These are phyloP conservation scores for Pan troglodytes DNA, from an alignment of 2,113 vertebrate species.

Conservation along the genomic window DNA sequence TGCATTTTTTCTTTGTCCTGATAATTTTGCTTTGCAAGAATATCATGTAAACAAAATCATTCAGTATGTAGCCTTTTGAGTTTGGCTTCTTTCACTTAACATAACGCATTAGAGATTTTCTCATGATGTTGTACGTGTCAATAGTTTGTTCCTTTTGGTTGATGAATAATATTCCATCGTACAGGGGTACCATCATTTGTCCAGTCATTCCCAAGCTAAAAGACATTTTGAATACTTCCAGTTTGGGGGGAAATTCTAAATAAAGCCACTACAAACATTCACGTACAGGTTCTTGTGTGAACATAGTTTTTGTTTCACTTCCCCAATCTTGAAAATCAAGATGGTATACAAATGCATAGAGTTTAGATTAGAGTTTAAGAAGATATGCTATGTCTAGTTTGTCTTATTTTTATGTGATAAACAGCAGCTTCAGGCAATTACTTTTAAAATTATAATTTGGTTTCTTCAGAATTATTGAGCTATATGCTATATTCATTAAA, in stretches of 20 bases:
- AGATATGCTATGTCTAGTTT: not conserved
- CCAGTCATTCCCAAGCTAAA: not conserved
- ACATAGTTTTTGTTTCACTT: not conserved
- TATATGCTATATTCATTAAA: not conserved
- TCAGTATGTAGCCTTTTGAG: not conserved
- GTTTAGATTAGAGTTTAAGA: not conserved
- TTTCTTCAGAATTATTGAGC: not conserved
- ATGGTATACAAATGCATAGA: not conserved
- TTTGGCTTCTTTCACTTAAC: not conserved
- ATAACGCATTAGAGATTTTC: not conserved
- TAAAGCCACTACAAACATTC: not conserved
- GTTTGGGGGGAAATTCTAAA: not conserved
- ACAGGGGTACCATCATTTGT: not conserved
- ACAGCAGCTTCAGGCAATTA: not conserved
- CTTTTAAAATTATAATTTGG: not conserved
- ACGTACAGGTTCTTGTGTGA: not conserved
- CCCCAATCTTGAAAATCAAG: not conserved
- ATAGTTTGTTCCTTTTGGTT: not conserved
- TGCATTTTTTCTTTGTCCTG: not conserved
- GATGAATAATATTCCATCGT: not conserved
- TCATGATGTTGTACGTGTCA: accelerated
- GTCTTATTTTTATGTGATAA: not conserved
- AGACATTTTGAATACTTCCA: not conserved
- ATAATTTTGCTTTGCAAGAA: not conserved
- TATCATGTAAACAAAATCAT: not conserved